Conservation (phyloP, 2,888 invertebrate species). For the Macrosiphum euphorbiae region DNA sequence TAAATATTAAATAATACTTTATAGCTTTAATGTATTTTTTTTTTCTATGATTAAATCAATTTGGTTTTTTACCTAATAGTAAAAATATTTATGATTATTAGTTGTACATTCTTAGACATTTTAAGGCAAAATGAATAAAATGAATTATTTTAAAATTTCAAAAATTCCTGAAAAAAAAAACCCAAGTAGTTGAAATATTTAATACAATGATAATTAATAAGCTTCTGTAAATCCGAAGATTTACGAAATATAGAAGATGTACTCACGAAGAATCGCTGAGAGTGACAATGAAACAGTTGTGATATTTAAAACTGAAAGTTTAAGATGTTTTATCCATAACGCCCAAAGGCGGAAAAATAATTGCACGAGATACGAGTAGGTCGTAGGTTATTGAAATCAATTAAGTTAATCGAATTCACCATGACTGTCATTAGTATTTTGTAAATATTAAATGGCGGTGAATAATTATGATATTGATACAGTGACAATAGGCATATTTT, state of each 20-base stretch:
- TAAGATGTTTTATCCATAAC: neutral
- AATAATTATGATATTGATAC: neutral
- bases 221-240: neutral
- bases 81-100: neutral
- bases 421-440: neutral
- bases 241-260: neutral
- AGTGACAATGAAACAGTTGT: neutral
- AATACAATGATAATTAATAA: neutral
- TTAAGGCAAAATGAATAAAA: neutral
- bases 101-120: too few relatives aligned
- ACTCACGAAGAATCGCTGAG: neutral
- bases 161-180: neutral
- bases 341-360: neutral
- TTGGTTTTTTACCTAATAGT: neutral
- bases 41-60: neutral
- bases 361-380: neutral
- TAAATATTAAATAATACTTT: neutral
- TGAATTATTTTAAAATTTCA: neutral
- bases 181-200: neutral
- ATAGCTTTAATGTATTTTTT: neutral
- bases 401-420: too few relatives aligned
- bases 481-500: neutral
- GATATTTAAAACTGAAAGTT: neutral
- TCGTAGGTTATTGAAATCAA: neutral
- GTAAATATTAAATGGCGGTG: conserved; percentile 5